Percentiles rank a stretch among this genome's conserved stretches.
Evolutionary conservation across 2,888 invertebrate genomes (phyloP).

Genomic region (Habroteleia sp.): DNA sequence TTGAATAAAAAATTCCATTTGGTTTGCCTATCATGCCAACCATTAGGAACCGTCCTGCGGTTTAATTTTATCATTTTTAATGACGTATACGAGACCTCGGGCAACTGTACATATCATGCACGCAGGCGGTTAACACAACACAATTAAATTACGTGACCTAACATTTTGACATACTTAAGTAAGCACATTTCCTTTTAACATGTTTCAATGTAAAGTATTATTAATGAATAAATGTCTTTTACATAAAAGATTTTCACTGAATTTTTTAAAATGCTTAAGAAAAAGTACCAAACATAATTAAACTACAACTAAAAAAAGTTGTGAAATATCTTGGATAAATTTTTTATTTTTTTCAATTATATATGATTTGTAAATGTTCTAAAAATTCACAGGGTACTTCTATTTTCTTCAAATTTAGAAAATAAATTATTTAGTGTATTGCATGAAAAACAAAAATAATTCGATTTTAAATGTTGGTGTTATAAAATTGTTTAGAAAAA

Average conservation of each 20-base stretch:
- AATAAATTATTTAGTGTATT: no score
- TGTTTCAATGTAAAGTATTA: slow-evolving; percentile 61
- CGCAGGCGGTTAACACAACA: slow-evolving; percentile 64
- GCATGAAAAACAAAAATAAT: no score
- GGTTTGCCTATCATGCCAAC: slow-evolving; percentile 62
- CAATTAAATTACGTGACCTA: slow-evolving; percentile 64
- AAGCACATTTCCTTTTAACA: slow-evolving; percentile 63
- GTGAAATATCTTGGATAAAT: no score
- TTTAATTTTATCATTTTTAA: slow-evolving; percentile 64
- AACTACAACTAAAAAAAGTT: no score
- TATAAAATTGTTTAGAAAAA: no score
- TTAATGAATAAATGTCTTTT: slow-evolving; percentile 58
- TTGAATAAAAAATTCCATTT: slow-evolving; percentile 61
- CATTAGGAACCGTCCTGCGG: slow-evolving; percentile 62
- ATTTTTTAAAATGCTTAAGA: slow-evolving; percentile 22
- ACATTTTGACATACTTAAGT: slow-evolving; percentile 64
- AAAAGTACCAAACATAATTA: no score
- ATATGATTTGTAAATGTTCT: no score
- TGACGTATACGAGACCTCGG: slow-evolving; percentile 64
- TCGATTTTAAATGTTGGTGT: no score
- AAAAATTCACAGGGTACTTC: no score
- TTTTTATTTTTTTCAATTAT: no score
- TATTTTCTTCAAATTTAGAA: no score
- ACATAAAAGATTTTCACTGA: slow-evolving; percentile 27
- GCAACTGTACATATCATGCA: slow-evolving; percentile 63